Percentiles rank a stretch among this genome's conserved stretches.
Conservation (phyloP, 2,113 vertebrate genomes). For the Glaucidium brasilianum region DNA sequence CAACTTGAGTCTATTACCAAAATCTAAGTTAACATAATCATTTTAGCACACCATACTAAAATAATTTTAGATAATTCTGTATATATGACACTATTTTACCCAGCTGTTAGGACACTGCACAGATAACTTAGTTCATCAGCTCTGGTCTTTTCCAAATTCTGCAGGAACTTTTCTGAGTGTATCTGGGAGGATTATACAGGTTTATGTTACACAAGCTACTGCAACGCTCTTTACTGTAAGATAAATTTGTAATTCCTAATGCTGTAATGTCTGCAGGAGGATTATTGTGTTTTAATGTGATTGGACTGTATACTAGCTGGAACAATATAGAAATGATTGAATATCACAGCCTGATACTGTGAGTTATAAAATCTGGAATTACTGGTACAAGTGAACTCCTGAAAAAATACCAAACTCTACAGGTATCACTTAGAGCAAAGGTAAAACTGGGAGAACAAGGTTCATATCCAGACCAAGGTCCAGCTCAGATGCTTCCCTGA, state of each 20-base stretch:
- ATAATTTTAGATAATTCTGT: background rate
- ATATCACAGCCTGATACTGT: background rate
- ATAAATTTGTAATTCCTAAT: slow-evolving; percentile 25
- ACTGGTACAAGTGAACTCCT: background rate
- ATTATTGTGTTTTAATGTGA: slow-evolving; percentile 30
- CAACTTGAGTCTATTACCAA: background rate
- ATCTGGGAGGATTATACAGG: background rate
- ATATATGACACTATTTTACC: background rate
- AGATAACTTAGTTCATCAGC: background rate
- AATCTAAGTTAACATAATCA: background rate
- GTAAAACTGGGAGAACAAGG: background rate
- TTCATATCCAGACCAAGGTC: background rate
- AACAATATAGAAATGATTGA: background rate
- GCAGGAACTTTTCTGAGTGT: background rate
- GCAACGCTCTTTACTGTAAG: background rate
- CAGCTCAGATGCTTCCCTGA: background rate
- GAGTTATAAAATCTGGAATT: background rate
- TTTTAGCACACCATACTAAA: background rate
- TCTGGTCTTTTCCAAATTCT: background rate
- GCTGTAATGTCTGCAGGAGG: background rate
- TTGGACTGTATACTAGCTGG: background rate
- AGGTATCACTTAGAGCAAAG: background rate
- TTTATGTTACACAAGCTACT: background rate
- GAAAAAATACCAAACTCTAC: background rate
- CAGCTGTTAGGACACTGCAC: background rate